phyloP scores from a whole-genome alignment of 2,113 vertebrate genomes.

The Athene noctua region DNA sequence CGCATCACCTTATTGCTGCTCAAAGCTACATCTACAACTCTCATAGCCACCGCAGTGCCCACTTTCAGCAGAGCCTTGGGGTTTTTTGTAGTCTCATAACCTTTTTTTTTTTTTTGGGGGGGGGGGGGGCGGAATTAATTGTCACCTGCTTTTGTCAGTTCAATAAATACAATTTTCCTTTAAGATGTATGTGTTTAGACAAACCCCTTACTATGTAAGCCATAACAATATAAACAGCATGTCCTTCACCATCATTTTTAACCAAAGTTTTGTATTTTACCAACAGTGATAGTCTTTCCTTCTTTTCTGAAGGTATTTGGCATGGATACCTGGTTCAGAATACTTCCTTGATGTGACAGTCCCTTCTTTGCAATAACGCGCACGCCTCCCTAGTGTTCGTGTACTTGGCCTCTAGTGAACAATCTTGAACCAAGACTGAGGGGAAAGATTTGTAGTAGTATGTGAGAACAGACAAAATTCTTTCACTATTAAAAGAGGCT shows the following conservation, averaged over 20 bases:
- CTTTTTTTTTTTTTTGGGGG: too few species aligned
- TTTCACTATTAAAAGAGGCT: neutral
- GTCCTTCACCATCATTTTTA: neutral
- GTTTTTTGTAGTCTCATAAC: neutral
- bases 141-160: neutral
- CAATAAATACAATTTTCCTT: neutral
- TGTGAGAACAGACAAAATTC: neutral
- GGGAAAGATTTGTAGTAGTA: neutral
- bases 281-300: neutral
- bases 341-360: neutral
- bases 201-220: neutral
- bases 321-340: neutral
- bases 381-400: neutral
- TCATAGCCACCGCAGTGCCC: neutral
- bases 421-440: neutral
- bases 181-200: neutral
- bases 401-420: neutral
- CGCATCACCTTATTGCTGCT: neutral
- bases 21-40: neutral
- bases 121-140: too few species aligned
- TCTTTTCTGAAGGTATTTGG: neutral
- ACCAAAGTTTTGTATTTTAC: neutral
- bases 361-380: rapidly evolving
- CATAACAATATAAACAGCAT: neutral
- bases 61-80: neutral